phyloP scores from a whole-genome alignment of 2,113 vertebrate genomes.

The Zapus hudsonius region DNA sequence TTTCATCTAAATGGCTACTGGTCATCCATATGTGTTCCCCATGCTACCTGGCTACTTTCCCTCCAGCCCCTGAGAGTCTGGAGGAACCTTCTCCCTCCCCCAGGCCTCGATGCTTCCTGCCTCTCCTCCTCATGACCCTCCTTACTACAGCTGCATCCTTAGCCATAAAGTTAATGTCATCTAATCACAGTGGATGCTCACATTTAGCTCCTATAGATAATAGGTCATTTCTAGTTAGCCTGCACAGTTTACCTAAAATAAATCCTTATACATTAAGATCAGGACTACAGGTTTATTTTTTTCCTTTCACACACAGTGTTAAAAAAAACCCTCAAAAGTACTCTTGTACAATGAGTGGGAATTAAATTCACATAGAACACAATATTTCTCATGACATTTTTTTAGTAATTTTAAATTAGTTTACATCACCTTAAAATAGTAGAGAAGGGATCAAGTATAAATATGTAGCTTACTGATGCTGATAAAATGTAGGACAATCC shows the following conservation, averaged over 20 bases:
- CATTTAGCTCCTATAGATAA: background rate
- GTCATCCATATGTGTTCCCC: no score
- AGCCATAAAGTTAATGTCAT: background rate
- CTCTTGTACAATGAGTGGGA: background rate
- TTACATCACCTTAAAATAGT: background rate
- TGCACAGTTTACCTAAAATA: background rate
- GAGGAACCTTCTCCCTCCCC: background rate
- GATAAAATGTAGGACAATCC: constrained; percentile 27
- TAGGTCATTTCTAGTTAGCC: background rate
- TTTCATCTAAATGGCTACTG: background rate
- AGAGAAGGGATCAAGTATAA: background rate
- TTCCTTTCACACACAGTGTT: background rate
- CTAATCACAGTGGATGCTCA: background rate
- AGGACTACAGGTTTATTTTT: background rate
- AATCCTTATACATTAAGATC: background rate
- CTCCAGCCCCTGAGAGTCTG: background rate
- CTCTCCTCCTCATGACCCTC: background rate
- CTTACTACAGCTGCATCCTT: background rate
- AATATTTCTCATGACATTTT: background rate
- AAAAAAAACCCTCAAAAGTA: background rate
- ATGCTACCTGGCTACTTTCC: background rate
- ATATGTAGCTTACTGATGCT: background rate
- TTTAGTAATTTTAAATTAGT: background rate
- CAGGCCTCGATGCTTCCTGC: background rate
- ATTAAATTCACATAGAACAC: constrained; percentile 7